These are phyloP conservation scores for Cassiopea andromeda DNA, from an alignment of 30 jellyfish, hydroid and myxozoan species.

Conservation along the genomic window DNA sequence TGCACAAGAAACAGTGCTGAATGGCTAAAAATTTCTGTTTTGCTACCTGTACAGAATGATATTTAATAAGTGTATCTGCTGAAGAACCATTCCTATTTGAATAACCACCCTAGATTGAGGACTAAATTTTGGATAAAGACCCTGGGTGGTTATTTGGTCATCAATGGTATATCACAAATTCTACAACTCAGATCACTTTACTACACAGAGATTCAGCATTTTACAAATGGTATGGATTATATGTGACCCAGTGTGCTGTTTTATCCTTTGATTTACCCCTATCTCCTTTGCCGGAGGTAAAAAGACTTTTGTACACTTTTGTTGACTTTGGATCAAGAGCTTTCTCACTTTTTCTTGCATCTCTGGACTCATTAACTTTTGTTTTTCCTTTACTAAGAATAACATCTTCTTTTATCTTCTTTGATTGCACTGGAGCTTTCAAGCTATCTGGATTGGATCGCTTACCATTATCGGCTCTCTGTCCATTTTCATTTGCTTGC, in stretches of 20 bases:
- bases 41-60: too few species aligned
- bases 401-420: slow-evolving; percentile 6
- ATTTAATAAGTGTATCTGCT: too few species aligned
- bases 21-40: too few species aligned
- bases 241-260: slow-evolving; percentile 95
- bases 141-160: too few species aligned
- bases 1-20: too few species aligned
- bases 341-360: neutral
- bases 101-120: too few species aligned
- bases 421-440: neutral
- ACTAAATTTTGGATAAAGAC: too few species aligned
- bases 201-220: neutral
- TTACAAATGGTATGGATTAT: slow-evolving; percentile 94
- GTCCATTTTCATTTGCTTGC: slow-evolving; percentile 31
- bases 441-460: slow-evolving; percentile 22
- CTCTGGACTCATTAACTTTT: neutral
- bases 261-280: slow-evolving; percentile 63
- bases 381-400: neutral
- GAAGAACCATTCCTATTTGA: too few species aligned
- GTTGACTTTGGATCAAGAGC: slow-evolving; percentile 65
- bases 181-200: too few species aligned
- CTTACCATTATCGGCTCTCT: slow-evolving; percentile 12
- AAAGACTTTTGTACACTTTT: slow-evolving; percentile 88
- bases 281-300: slow-evolving; percentile 84
- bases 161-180: too few species aligned